Conservation (phyloP, 2,113 vertebrate genomes). For the Leptocoma aspasia region DNA sequence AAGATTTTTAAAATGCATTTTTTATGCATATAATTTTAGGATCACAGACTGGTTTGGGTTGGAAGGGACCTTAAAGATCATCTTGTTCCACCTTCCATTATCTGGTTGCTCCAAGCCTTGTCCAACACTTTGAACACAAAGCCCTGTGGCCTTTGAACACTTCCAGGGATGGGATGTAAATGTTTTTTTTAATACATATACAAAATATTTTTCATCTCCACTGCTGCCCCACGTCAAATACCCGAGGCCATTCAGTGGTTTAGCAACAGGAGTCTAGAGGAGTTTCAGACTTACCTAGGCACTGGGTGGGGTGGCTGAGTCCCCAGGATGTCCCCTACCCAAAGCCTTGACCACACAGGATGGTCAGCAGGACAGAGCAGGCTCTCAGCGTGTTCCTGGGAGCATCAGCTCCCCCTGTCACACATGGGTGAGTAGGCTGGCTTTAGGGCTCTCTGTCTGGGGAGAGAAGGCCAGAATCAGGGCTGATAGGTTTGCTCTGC, state of each 20-base stretch:
- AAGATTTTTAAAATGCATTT: not conserved
- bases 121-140: not conserved
- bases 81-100: not conserved
- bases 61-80: not conserved
- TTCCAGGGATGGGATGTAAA: not conserved
- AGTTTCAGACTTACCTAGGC: fast-evolving
- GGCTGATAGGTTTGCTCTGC: not conserved
- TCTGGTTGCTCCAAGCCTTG: not conserved
- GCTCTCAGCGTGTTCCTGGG: fast-evolving
- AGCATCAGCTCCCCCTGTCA: fast-evolving
- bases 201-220: not conserved
- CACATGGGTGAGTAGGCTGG: not conserved
- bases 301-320: not conserved
- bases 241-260: not conserved
- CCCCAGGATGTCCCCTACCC: not conserved
- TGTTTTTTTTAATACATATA: not conserved
- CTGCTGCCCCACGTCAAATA: not conserved
- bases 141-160: not conserved
- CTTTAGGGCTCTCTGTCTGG: not conserved
- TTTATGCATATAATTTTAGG: not conserved
- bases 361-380: not conserved
- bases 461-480: not conserved
- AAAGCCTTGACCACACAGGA: not conserved
- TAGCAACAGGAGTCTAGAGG: not conserved
- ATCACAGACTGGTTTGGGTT: not conserved